Base-by-base conservation (phyloP, 2,888 invertebrate genomes). In the Apamea crenata region DNA sequence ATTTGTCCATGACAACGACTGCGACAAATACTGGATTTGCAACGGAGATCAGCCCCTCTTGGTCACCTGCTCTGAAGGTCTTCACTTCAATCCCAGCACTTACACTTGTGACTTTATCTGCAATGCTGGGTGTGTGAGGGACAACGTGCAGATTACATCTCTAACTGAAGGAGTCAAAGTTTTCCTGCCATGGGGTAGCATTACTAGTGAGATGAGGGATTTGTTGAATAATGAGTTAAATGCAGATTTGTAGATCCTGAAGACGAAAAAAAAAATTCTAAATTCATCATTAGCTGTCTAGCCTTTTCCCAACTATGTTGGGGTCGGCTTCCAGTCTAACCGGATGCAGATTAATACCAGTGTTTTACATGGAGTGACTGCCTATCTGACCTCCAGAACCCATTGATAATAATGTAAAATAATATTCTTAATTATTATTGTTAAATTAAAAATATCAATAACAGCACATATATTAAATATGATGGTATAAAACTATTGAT, bases 1-100 rank as follows among this genome's bases (percentile, higher is more conserved):
- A 0, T 96, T 96, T 96, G 92, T 93, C 0, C 95, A 96, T 70
- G 93, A 92, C 25, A 70, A 70, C 0, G 95, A 95, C 40, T 96
- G 96, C 66, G 95, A 96, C 83, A 96, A 96, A 72, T 96, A 91
- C 92, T 96, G 94, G 94, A 82, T 90, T 0, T 97, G 96, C 71
- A 90, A 93, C 6, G 94, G 94, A 0, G 76, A 91, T 0, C 78
- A 80, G 0, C 87, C 92, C 2, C 88, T 92, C 29, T 53, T 95
- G 44, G 89, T 90, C 0, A 81, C 88, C 0, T 97, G 96, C 83
- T 85, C 95, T 2, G 94, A 95, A 88, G 96, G 96, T 32, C 90
- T 97, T 8, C 92, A 94, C 74, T 97, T 96, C 91, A 96, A 96
- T 74, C 89, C 88, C 0, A 84, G 59, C 0, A 94, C 93, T 0